Conservation (phyloP, 2,888 invertebrate species). For the Galerucella pusilla region DNA sequence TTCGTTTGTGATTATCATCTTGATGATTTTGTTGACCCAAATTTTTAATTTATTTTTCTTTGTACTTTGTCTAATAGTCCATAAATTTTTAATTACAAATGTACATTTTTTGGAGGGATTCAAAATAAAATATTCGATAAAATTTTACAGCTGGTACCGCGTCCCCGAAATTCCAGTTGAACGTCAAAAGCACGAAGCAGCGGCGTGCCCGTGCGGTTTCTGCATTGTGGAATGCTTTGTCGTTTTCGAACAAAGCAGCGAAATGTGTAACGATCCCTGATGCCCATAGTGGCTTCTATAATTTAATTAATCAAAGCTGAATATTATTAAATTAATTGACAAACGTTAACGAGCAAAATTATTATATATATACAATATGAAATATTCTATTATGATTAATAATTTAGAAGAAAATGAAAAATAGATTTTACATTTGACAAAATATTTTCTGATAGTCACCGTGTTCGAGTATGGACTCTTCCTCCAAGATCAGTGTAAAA, state of each 20-base stretch:
- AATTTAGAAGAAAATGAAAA: too few species aligned
- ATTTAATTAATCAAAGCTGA: slow-evolving; percentile 1
- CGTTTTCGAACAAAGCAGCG: slow-evolving; percentile 9
- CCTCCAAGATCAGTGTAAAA: too few species aligned
- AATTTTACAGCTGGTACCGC: neutral
- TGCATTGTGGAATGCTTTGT: slow-evolving; percentile 12
- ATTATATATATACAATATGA: neutral
- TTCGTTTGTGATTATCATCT: too few species aligned
- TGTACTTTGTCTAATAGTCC: too few species aligned
- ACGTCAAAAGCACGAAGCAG: slow-evolving; percentile 2
- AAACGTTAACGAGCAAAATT: neutral
- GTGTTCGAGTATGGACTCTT: too few species aligned
- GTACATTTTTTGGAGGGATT: neutral
- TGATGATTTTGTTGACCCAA: too few species aligned
- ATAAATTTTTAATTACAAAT: neutral
- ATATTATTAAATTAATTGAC: slow-evolving; percentile 1
- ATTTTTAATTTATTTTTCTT: too few species aligned
- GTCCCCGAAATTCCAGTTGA: neutral
- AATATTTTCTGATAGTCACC: too few species aligned
- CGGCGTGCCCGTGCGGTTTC: slow-evolving; percentile 6
- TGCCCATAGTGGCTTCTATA: neutral
- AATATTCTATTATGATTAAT: too few species aligned
- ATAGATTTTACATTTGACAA: too few species aligned
- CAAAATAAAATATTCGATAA: neutral
- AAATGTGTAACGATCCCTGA: slow-evolving; percentile 1